These are phyloP conservation scores for Phrynocephalus guinanensis DNA, from an alignment of 2,797 vertebrate genomes.

Conservation along the genomic window DNA sequence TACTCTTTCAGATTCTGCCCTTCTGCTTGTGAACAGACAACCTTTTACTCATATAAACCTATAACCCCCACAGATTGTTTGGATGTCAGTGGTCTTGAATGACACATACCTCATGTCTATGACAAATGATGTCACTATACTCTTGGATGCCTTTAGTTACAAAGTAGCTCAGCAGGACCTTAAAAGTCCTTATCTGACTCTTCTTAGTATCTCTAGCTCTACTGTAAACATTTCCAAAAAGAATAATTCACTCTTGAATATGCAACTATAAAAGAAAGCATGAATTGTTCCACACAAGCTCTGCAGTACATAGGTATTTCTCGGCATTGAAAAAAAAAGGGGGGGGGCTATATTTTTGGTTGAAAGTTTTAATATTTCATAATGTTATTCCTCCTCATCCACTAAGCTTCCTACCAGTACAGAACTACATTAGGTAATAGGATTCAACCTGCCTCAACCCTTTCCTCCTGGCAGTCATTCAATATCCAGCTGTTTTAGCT, in stretches of 20 bases:
- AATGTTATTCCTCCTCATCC: background rate
- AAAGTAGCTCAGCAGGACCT: background rate
- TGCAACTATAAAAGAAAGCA: background rate
- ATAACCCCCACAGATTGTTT: background rate
- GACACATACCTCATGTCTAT: background rate
- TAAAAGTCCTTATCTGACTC: background rate
- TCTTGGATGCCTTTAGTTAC: background rate
- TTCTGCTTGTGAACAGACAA: background rate
- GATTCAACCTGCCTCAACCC: slow-evolving; percentile 21
- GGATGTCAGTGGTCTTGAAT: background rate
- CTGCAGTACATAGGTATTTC: slow-evolving; percentile 1
- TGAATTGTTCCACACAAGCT: slow-evolving; percentile 4
- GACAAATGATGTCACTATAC: background rate
- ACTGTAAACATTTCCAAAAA: background rate
- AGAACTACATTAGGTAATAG: slow-evolving; percentile 11
- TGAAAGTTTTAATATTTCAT: background rate
- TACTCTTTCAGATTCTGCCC: background rate
- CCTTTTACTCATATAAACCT: background rate
- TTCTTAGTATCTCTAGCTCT: background rate
- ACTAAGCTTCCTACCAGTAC: slow-evolving; percentile 6
- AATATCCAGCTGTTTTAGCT: slow-evolving; percentile 29
- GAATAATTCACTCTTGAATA: background rate
- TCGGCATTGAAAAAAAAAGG: background rate
- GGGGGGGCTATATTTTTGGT: background rate
- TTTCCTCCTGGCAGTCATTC: slow-evolving; percentile 17